These are phyloP conservation scores for Argyrosomus japonicus DNA, from an alignment of 2,113 vertebrate species.

Conservation along the genomic window DNA sequence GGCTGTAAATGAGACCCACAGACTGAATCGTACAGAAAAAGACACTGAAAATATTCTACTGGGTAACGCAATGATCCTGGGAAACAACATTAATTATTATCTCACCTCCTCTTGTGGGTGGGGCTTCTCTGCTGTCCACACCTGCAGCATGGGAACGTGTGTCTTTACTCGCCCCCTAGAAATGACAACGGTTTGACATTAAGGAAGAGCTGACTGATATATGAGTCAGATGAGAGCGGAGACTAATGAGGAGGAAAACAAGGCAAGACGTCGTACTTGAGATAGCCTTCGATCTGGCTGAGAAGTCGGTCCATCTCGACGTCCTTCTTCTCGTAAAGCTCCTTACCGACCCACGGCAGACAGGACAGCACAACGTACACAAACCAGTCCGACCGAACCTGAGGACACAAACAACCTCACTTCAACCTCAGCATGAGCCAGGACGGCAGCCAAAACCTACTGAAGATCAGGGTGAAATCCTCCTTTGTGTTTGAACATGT, in stretches of 20 bases:
- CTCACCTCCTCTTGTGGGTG: slow-evolving; percentile 97
- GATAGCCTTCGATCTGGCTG: slow-evolving; percentile 93
- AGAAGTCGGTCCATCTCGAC: slow-evolving; percentile 97
- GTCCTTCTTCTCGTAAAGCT: slow-evolving; percentile 98
- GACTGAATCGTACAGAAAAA: background rate
- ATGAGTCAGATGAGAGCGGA: no score
- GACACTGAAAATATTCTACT: background rate
- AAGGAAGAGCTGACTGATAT: background rate
- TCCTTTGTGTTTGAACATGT: no score
- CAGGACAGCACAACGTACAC: slow-evolving; percentile 94
- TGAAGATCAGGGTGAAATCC: background rate
- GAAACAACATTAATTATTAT: background rate
- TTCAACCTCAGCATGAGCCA: no score
- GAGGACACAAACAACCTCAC: background rate
- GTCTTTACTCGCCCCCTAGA: slow-evolving; percentile 92
- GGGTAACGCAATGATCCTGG: background rate
- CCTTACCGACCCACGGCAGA: slow-evolving; percentile 98
- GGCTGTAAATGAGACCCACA: background rate
- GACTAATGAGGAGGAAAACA: background rate
- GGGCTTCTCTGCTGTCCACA: slow-evolving; percentile 97
- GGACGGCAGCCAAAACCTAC: background rate
- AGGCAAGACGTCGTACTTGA: slow-evolving; percentile 87
- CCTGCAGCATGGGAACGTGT: slow-evolving; percentile 94
- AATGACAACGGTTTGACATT: background rate
- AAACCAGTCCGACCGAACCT: slow-evolving; percentile 99